Evolutionary conservation across 2,797 vertebrate genomes (phyloP).

Genomic region (Tokudaia muenninki): DNA sequence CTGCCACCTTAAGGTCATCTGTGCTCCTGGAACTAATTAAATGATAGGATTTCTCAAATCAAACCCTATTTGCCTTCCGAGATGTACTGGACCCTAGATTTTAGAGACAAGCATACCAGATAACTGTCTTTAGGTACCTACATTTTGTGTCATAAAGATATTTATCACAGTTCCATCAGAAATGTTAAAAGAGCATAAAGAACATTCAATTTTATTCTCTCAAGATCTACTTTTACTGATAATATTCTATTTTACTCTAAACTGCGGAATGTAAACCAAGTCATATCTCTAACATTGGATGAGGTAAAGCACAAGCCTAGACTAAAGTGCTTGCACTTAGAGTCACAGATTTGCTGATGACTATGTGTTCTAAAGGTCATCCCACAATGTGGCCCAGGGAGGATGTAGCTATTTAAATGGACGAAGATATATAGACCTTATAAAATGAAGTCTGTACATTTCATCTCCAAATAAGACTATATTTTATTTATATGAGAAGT

Average conservation of each 20-base stretch:
- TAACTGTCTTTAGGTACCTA: neutral
- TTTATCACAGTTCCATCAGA: neutral
- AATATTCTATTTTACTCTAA: slow-evolving; percentile 44
- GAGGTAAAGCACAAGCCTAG: neutral
- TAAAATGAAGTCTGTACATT: neutral
- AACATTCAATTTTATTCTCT: neutral
- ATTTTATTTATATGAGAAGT: slow-evolving; percentile 37
- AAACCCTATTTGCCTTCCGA: neutral
- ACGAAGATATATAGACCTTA: neutral
- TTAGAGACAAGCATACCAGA: neutral
- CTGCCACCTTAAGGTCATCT: neutral
- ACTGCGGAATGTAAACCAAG: neutral
- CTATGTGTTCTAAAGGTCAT: neutral
- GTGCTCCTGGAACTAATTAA: slow-evolving; percentile 23
- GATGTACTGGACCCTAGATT: neutral
- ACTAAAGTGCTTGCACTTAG: neutral
- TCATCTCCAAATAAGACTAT: slow-evolving; percentile 34
- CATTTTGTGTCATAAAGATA: neutral
- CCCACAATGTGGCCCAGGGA: neutral
- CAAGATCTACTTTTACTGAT: neutral
- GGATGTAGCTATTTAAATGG: neutral
- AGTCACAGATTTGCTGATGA: neutral
- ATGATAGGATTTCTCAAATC: neutral
- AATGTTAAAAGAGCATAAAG: slow-evolving; percentile 21
- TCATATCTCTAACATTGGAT: neutral